phyloP scores from a whole-genome alignment of 2,797 vertebrate genomes.

The Bradypus variegatus region DNA sequence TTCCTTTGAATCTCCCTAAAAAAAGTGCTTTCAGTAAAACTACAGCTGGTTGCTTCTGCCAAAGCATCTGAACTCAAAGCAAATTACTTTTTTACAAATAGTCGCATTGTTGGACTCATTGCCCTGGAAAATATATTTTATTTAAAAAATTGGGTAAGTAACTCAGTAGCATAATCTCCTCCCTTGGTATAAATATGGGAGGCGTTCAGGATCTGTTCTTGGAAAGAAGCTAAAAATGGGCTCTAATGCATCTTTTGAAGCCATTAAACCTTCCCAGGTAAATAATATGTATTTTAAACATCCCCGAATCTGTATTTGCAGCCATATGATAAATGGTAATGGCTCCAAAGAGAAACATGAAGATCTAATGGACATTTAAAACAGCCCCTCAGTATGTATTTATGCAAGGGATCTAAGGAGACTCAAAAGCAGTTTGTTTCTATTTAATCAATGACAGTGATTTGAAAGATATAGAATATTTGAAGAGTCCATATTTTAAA shows the following conservation, averaged over 20 bases:
- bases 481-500: slow-evolving; percentile 56
- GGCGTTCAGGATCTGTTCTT: slow-evolving; percentile 47
- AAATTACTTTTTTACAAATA: slow-evolving; percentile 58
- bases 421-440: slow-evolving; percentile 55
- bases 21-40: slow-evolving; percentile 3
- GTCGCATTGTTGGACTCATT: slow-evolving; percentile 56
- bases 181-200: slow-evolving; percentile 36
- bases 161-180: slow-evolving; percentile 37
- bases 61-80: slow-evolving; percentile 49
- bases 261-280: slow-evolving; percentile 59
- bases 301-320: slow-evolving; percentile 66
- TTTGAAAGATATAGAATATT: slow-evolving; percentile 55
- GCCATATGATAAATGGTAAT: slow-evolving; percentile 65
- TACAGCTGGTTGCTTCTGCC: slow-evolving; percentile 1
- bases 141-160: slow-evolving; percentile 62
- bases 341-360: slow-evolving; percentile 61
- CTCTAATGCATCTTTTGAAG: slow-evolving; percentile 62
- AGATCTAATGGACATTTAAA: slow-evolving; percentile 64
- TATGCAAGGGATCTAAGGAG: slow-evolving; percentile 58
- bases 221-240: slow-evolving; percentile 54
- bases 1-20: background rate
- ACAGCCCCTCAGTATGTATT: slow-evolving; percentile 61
- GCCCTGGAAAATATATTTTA: slow-evolving; percentile 56
- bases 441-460: slow-evolving; percentile 57
- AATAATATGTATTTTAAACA: slow-evolving; percentile 66